Conservation (phyloP, 2,888 invertebrate species). For the Drosophila algonquin region DNA sequence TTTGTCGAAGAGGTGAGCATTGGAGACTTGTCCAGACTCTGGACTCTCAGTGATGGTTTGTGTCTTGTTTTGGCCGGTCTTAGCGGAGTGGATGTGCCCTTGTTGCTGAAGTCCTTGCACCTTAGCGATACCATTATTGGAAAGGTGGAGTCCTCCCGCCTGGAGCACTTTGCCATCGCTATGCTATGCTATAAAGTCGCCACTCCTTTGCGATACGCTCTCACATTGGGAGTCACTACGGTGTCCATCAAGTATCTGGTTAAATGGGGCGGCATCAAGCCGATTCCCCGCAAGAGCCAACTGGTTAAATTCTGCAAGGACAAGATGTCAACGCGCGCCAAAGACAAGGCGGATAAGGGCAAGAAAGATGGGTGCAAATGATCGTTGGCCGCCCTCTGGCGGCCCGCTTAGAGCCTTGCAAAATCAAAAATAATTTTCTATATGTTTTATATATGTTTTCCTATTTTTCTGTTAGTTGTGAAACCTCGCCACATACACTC, state of each 20-base stretch:
- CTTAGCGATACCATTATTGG: conserved; percentile 91
- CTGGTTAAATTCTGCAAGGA: conserved; percentile 87
- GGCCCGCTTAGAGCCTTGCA: neutral
- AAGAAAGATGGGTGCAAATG: conserved; percentile 64
- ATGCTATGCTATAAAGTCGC: conserved; percentile 97
- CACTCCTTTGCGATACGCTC: conserved; percentile 95
- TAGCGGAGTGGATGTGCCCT: conserved; percentile 96
- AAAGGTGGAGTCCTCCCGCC: conserved; percentile 90
- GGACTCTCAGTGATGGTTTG: neutral
- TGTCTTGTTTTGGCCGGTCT: neutral
- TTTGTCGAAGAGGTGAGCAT: conserved; percentile 90
- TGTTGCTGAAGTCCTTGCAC: conserved; percentile 90
- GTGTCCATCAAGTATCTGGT: conserved; percentile 92
- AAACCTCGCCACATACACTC: neutral
- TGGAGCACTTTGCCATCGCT: conserved; percentile 95
- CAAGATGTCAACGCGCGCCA: conserved; percentile 79
- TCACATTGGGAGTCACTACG: conserved; percentile 95
- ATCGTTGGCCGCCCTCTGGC: conserved; percentile 42
- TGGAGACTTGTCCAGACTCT: neutral
- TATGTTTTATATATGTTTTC: conserved; percentile 1
- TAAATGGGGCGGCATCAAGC: conserved; percentile 91
- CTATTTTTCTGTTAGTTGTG: conserved; percentile 14
- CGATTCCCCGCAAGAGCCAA: conserved; percentile 89
- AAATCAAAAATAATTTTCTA: conserved; percentile 5
- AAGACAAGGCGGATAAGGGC: conserved; percentile 58